phyloP scores from a whole-genome alignment of 1,140 invertebrate genomes.

The Arctopsyche grandis region DNA sequence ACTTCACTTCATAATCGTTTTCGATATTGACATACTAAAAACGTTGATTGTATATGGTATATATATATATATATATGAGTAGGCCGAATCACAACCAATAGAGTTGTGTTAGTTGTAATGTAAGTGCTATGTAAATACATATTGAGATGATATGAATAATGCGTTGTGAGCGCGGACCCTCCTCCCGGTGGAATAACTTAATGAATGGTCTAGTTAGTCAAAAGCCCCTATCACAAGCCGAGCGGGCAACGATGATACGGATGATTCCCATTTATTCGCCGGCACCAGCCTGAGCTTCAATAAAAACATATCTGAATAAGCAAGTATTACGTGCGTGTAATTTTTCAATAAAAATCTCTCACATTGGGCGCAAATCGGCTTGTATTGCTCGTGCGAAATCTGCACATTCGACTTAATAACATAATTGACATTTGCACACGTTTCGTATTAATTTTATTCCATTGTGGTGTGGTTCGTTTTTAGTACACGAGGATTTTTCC shows the following conservation, averaged over 20 bases:
- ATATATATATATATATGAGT: neutral
- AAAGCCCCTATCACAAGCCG: slow-evolving; percentile 34
- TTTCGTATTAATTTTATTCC: neutral
- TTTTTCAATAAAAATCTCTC: slow-evolving; percentile 32
- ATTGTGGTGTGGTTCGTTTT: neutral
- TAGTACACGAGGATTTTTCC: neutral
- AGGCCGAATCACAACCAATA: no score
- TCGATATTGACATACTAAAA: no score
- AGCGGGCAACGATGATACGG: slow-evolving; percentile 39
- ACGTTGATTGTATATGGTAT: neutral
- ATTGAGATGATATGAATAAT: slow-evolving; percentile 19
- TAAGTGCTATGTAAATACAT: slow-evolving; percentile 19
- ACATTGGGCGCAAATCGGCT: neutral
- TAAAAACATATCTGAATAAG: slow-evolving; percentile 49
- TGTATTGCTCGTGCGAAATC: no score
- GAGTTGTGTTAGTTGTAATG: neutral
- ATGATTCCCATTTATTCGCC: slow-evolving; percentile 52
- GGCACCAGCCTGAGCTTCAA: slow-evolving; percentile 46
- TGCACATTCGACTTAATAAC: no score
- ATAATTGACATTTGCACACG: no score
- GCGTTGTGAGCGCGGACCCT: slow-evolving; percentile 27
- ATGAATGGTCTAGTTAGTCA: slow-evolving; percentile 39
- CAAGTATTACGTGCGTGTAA: slow-evolving; percentile 34
- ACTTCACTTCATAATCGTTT: no score
- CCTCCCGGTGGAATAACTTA: slow-evolving; percentile 28